Evolutionary conservation across 92 coral and sea anemone genomes (phyloP), one percentile per base, ranked within the genome.

Genomic region (Meandrina meandrites): DNA sequence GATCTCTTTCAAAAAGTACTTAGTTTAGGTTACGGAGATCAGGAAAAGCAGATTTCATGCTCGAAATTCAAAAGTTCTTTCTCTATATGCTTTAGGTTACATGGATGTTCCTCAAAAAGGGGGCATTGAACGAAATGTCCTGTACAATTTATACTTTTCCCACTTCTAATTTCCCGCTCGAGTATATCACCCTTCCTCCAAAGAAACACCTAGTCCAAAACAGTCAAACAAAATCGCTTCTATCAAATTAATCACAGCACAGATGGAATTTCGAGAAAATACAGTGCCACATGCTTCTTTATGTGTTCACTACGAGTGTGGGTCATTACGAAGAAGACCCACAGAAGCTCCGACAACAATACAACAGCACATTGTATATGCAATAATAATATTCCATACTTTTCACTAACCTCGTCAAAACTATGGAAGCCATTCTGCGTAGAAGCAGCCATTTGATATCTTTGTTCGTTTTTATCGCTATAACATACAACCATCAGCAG

Each of bases 401-500:
- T 11, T 37, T 19, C 47, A 56, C 83, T 36, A 8, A 81, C 76
- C 75, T 81, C 22, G 36, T 81, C 62, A 67, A 68, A 81, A 42
- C 27, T 15, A 42, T 81, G 40, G 77, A 67, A 27, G 31, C 47
- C 24, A 10, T 48, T 31, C 30, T 27, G 45, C 18, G 85, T 81
- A 74, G 62, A 24, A 17, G 16, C 60, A 27, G 75, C 40, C 37
- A 81, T 27, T 4, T 66, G 15, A 22, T 36, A 47, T 81, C 85
- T 32, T 11, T 81, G 42, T 10, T 42, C 75, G n/a, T 66, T 66
- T 67, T 81, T 81, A 35, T 67, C 85, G 75, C 85, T 74, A 47
- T 81, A 81, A 19, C 85, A 81, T 36, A 81, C 85, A 81, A 81
- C 45, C 85, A 81, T 66, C 42, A 81, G n/a, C 14, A 81, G 45